These are phyloP conservation scores for Ophion ellenae DNA, from an alignment of 2,888 invertebrate species.

Conservation along the genomic window DNA sequence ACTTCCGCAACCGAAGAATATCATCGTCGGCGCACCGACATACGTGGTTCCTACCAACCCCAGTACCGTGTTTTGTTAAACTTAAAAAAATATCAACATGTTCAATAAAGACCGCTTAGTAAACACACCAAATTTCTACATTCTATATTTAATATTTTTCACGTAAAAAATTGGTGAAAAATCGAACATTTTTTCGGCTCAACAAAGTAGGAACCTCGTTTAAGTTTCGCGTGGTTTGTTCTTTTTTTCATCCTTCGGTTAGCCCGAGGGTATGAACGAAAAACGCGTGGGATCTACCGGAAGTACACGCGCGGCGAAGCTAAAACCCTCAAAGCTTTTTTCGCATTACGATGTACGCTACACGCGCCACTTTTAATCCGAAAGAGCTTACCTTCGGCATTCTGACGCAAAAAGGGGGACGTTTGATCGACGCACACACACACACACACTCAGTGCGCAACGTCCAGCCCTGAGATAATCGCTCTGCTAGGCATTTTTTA, in stretches of 20 bases:
- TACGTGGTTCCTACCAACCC: too few species aligned
- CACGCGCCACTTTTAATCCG: constrained; percentile 41
- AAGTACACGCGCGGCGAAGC: constrained; percentile 19
- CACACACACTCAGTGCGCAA: neutral
- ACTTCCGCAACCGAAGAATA: too few species aligned
- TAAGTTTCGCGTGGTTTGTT: neutral
- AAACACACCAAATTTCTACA: too few species aligned
- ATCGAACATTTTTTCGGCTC: too few species aligned
- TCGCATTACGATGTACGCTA: constrained; percentile 39
- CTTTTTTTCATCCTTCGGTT: neutral
- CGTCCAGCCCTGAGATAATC: neutral
- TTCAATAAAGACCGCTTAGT: too few species aligned
- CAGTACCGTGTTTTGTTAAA: too few species aligned
- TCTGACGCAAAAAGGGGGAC: neutral
- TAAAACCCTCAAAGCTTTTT: constrained; percentile 46
- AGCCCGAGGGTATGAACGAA: constrained; percentile 5
- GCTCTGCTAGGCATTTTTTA: neutral
- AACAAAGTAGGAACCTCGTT: too few species aligned
- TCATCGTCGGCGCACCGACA: too few species aligned
- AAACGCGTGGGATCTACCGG: constrained; percentile 8
- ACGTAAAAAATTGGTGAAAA: too few species aligned
- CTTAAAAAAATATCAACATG: too few species aligned
- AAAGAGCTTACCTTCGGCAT: constrained; percentile 13
- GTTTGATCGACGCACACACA: constrained; percentile 37
- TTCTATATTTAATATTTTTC: too few species aligned